Evolutionary conservation across 2,113 vertebrate genomes (phyloP).

Genomic region (Gorilla gorilla): DNA sequence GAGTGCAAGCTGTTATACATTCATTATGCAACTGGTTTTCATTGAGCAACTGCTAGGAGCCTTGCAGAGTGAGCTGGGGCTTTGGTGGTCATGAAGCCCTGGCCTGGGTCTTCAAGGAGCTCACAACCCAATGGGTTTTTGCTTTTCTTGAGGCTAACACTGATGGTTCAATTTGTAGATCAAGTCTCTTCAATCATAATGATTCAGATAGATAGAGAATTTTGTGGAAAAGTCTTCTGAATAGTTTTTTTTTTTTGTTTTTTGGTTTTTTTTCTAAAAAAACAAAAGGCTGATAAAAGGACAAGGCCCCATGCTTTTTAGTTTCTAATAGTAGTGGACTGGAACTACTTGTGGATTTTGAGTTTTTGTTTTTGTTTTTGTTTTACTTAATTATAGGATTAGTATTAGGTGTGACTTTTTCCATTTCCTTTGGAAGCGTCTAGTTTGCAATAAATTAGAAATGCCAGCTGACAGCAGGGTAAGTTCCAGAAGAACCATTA

Average conservation of each 20-base stretch:
- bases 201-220: not conserved
- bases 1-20: accelerated
- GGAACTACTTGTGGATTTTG: not conserved
- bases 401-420: not conserved
- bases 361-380: not conserved
- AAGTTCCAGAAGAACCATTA: not conserved
- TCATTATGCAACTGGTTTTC: not conserved
- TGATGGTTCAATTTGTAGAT: not conserved
- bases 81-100: not conserved
- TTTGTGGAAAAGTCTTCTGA: not conserved
- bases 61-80: not conserved
- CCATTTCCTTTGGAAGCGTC: not conserved
- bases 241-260: too few relatives aligned
- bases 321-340: not conserved
- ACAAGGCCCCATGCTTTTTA: not conserved
- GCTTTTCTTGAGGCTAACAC: not conserved
- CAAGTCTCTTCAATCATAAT: not conserved
- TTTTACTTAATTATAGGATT: not conserved
- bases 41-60: too few relatives aligned
- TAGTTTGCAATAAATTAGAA: not conserved
- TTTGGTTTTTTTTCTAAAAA: too few relatives aligned
- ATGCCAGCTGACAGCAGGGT: not conserved
- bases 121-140: not conserved
- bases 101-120: not conserved
- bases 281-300: not conserved